Evolutionary conservation across 2,888 invertebrate species (phyloP).

Genomic region (Machimus rusticus): DNA sequence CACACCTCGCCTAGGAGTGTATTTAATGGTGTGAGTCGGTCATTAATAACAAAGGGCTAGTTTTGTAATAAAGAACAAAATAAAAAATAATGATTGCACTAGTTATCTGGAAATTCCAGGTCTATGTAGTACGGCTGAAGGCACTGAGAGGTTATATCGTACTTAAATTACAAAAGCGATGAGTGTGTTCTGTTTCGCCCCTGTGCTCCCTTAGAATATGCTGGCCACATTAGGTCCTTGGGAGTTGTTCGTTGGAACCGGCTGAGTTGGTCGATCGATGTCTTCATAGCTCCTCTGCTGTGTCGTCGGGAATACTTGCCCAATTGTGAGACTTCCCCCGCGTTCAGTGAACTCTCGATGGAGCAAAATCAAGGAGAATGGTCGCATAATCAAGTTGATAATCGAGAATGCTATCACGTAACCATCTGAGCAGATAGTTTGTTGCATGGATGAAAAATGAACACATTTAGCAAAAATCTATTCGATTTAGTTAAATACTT

Average conservation of each 20-base stretch:
- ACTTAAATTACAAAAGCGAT: background rate
- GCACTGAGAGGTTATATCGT: background rate
- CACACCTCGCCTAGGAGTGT: background rate
- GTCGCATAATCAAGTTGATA: constrained; percentile 59
- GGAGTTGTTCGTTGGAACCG: constrained; percentile 57
- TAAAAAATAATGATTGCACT: background rate
- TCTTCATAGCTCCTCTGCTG: constrained; percentile 62
- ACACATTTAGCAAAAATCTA: background rate
- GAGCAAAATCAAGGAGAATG: constrained; percentile 58
- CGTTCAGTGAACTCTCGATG: constrained; percentile 61
- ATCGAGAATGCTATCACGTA: constrained; percentile 61
- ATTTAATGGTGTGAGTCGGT: background rate
- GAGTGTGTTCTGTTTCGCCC: background rate
- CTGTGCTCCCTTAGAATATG: constrained; percentile 56
- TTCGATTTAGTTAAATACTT: background rate
- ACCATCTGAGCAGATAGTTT: constrained; percentile 53
- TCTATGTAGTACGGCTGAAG: background rate
- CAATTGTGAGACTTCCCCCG: constrained; percentile 56
- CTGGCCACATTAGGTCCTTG: constrained; percentile 60
- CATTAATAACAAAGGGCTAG: background rate
- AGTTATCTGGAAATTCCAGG: background rate
- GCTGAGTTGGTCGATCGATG: constrained; percentile 60
- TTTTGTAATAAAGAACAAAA: background rate
- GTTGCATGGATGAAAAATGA: constrained; percentile 35
- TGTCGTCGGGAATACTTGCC: constrained; percentile 59